These are phyloP conservation scores for Lithophane ornitopus DNA, from an alignment of 2,888 invertebrate species.

Conservation along the genomic window DNA sequence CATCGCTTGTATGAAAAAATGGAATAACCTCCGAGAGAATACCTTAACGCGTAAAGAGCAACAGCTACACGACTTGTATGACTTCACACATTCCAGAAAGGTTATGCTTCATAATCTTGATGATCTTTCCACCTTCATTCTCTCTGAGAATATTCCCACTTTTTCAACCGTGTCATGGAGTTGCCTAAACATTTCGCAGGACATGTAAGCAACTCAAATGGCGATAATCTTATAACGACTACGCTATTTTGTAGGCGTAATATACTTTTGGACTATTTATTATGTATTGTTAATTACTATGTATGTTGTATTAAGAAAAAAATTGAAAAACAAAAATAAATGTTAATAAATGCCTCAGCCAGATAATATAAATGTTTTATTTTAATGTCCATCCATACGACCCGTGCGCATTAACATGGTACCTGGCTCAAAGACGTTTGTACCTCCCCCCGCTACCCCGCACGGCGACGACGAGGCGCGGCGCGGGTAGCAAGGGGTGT, in stretches of 20 bases:
- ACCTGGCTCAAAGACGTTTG: too few species aligned
- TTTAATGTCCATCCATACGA: slow-evolving; percentile 47
- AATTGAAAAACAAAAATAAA: slow-evolving; percentile 89
- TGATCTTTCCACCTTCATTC: slow-evolving; percentile 64
- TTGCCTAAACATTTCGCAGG: slow-evolving; percentile 85
- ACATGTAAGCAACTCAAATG: slow-evolving; percentile 87
- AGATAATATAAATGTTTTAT: slow-evolving; percentile 83
- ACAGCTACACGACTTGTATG: slow-evolving; percentile 20
- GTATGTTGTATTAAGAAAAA: slow-evolving; percentile 91
- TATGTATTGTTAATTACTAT: slow-evolving; percentile 91
- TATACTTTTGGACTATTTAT: slow-evolving; percentile 91
- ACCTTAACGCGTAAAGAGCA: slow-evolving; percentile 15
- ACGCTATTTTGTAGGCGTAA: slow-evolving; percentile 91
- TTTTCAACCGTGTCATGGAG: slow-evolving; percentile 84
- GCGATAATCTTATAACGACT: slow-evolving; percentile 90
- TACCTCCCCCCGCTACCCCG: too few species aligned
- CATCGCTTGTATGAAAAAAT: slow-evolving; percentile 73
- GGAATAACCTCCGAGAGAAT: slow-evolving; percentile 73
- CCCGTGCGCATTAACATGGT: too few species aligned
- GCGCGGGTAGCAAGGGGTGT: too few species aligned
- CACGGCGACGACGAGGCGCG: too few species aligned
- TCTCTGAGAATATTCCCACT: slow-evolving; percentile 83
- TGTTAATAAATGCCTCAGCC: slow-evolving; percentile 91
- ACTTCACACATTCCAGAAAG: slow-evolving; percentile 45
- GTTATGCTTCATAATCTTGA: slow-evolving; percentile 55